Base-by-base conservation (phyloP, 2,888 invertebrate genomes). In the Terebella lapidaria region DNA sequence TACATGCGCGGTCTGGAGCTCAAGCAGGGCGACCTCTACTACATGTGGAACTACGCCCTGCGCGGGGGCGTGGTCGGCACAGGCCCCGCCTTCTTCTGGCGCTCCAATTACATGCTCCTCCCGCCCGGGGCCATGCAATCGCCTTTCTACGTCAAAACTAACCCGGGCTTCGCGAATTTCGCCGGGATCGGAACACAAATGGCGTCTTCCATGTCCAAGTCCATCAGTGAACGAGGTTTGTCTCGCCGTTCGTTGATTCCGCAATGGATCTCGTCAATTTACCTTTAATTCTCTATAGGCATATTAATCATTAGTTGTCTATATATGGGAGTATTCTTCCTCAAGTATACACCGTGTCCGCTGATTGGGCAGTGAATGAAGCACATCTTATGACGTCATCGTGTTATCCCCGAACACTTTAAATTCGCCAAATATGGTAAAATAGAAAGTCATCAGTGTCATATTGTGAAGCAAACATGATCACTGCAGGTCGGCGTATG, bases 101-200 rank as follows among this genome's bases (percentile, higher is more conserved):
- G 65, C 3, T 77, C 75, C 75, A 72, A 73, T 61, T 71, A 74
- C 55, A 66, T 77, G 5, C 65, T 76, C 15, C 69, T 74, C 2
- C 73, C 77, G 2, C 72, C 75, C 0, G 77, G 74, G 0, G 56
- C 74, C 30, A 64, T 77, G 45, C 74, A 75, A 69, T 73, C 70
- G 55, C 78, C 78, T 0, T 57, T 76, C 42, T 78, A 72, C 64
- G 71, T 71, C 59, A 64, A 70, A 62, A 66, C 64, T 0, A 64
- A 72, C 1, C 75, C 74, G 1, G 65, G 69, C 45, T 74, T 71
- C 65, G 62, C 68, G 54, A 76, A 74, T 66, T 76, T 71, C 64
- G 78, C 75, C 1, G 68, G 70, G 1, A 66, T 77, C 56, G 78
- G 77, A 4, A 64, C 69, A 2, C 26, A 71, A 0, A 53, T 78